Evolutionary conservation across 1,140 invertebrate genomes (phyloP), one percentile per base, ranked within the genome.

Genomic region (Daktulosphaira vitifoliae): DNA sequence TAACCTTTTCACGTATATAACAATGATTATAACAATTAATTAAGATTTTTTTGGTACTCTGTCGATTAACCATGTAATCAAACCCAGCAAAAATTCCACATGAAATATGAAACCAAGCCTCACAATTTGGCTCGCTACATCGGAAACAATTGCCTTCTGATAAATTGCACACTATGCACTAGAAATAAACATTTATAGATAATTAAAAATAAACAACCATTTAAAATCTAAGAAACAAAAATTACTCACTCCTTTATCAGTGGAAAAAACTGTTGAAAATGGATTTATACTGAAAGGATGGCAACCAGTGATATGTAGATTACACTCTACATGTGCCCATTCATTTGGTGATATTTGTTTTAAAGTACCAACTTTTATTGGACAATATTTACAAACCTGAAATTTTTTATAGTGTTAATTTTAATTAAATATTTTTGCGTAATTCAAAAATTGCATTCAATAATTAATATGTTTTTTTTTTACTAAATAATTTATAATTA

Each of bases 81-180:
- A 77, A 72, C 5, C 78, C 77, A 33, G 76, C 74, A 44, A 75
- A 72, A 65, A 77, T 73, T 23, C 74, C 79, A 74, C 79, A 81
- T 4, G 78, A 79, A n/a, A 76, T 73, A 71, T 80, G 79, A 69
- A 79, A 78, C 39, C 76, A 71, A 37, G 70, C 65, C 1, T 73
- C 69, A 71, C 79, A 80, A 33, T 71, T 39, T 6, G 33, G 74
- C 65, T 71, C 68, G 37, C 75, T 76, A 66, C 79, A 81, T 70
- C 77, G 77, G 4, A 78, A 77, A 79, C 0, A 70, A 71, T 25
- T 75, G 71, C 13, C 66, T 42, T 46, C 66, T 33, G 11, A 25
- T 46, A 50, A 68, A 69, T 49, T 69, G 59, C 22, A 56, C 54
- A 64, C 59, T 67, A 56, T 69, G 44, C 62, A 67, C 66, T 22